Percentiles rank a stretch among this genome's conserved stretches.
Evolutionary conservation across 2,888 invertebrate species (phyloP).

Genomic region (Phymatocera aterrima): DNA sequence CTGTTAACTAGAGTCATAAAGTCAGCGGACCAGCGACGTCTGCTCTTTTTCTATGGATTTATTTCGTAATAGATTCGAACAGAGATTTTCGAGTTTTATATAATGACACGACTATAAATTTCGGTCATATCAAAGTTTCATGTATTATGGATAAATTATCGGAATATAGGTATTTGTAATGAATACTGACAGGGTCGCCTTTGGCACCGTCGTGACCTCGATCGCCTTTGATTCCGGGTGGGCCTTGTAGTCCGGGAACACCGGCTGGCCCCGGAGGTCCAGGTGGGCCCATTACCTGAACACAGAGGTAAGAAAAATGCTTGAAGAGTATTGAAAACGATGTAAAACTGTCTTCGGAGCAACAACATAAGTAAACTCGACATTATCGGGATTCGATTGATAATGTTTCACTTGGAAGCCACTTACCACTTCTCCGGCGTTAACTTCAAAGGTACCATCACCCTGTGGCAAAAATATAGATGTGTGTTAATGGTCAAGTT

Average conservation of each 20-base stretch:
- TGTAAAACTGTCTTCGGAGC: neutral
- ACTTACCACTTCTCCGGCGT: constrained; percentile 85
- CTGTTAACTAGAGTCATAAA: neutral
- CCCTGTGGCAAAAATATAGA: constrained; percentile 77
- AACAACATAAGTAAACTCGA: no score
- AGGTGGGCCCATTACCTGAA: constrained; percentile 80
- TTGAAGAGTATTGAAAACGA: neutral
- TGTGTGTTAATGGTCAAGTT: neutral
- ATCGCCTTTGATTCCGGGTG: constrained; percentile 91
- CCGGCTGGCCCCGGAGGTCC: constrained; percentile 88
- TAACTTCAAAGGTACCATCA: constrained; percentile 87
- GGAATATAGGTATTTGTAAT: constrained; percentile 27
- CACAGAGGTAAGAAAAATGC: constrained; percentile 13
- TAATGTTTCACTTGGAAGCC: no score
- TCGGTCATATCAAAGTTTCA: no score
- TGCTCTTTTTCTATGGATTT: neutral
- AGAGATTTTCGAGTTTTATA: neutral
- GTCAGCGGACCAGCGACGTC: neutral
- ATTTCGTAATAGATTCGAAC: neutral
- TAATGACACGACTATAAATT: neutral
- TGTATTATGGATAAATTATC: constrained; percentile 16
- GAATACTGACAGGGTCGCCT: constrained; percentile 85
- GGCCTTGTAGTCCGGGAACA: constrained; percentile 85
- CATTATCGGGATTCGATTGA: no score
- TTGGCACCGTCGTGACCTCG: constrained; percentile 88